Conservation (phyloP, 2,888 invertebrate genomes). For the Ctena decussata region DNA sequence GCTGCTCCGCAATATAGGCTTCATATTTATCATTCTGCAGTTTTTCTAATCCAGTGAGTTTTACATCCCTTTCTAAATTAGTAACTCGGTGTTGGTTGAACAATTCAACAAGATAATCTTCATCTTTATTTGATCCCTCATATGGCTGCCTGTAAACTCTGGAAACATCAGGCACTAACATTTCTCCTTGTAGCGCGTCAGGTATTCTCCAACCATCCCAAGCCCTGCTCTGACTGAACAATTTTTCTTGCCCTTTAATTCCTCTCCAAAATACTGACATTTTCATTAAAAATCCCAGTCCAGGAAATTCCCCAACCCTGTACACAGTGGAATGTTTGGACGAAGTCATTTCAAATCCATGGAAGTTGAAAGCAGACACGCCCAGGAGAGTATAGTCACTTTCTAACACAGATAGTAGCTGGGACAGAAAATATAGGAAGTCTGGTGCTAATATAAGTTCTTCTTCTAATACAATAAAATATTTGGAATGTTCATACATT, state of each 20-base stretch:
- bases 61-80: slow-evolving; percentile 79
- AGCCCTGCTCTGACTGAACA: slow-evolving; percentile 70
- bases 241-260: background rate
- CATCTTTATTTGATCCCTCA: slow-evolving; percentile 74
- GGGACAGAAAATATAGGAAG: slow-evolving; percentile 88
- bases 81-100: slow-evolving; percentile 82
- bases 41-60: slow-evolving; percentile 37
- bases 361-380: slow-evolving; percentile 87
- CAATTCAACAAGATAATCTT: slow-evolving; percentile 79
- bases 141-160: slow-evolving; percentile 84
- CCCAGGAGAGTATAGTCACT: slow-evolving; percentile 86
- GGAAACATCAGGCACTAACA: slow-evolving; percentile 86
- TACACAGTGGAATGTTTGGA: slow-evolving; percentile 78
- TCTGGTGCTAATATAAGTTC: slow-evolving; percentile 88
- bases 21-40: slow-evolving; percentile 62
- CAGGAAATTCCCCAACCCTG: slow-evolving; percentile 85
- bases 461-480: slow-evolving; percentile 88
- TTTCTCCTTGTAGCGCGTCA: slow-evolving; percentile 68
- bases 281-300: slow-evolving; percentile 86
- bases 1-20: slow-evolving; percentile 25
- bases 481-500: slow-evolving; percentile 82
- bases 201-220: slow-evolving; percentile 85
- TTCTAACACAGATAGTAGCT: slow-evolving; percentile 86
- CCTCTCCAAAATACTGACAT: slow-evolving; percentile 69
- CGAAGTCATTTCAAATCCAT: slow-evolving; percentile 84